These are phyloP conservation scores for Penaeus monodon DNA, from an alignment of 2,888 invertebrate species.

Conservation along the genomic window DNA sequence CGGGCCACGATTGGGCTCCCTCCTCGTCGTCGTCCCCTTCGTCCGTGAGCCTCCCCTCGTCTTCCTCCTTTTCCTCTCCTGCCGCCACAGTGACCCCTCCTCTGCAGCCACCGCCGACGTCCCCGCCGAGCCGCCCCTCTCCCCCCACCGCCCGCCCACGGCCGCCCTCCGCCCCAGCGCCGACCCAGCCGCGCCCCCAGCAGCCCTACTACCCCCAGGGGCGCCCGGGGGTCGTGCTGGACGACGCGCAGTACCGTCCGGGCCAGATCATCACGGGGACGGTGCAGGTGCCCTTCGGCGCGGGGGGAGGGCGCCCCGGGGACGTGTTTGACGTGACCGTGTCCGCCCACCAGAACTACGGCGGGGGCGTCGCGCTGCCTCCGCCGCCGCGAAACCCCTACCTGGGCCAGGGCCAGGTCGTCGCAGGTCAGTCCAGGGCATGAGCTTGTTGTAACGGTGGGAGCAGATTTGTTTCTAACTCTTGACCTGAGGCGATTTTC, in stretches of 20 bases:
- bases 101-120: constrained; percentile 7
- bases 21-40: neutral
- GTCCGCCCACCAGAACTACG: constrained; percentile 63
- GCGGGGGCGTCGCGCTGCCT: constrained; percentile 14
- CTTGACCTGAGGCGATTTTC: no score
- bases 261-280: constrained; percentile 53
- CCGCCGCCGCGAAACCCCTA: constrained; percentile 8
- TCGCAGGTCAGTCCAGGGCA: constrained; percentile 32
- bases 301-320: constrained; percentile 15
- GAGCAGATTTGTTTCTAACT: no score
- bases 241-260: constrained; percentile 54
- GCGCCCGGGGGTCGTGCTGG: constrained; percentile 58
- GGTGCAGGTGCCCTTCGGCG: constrained; percentile 24
- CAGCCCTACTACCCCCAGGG: neutral
- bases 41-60: neutral
- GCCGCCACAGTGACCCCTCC: neutral
- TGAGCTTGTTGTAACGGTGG: no score
- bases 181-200: constrained; percentile 11
- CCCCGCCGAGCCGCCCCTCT: neutral
- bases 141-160: neutral
- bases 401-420: constrained; percentile 26
- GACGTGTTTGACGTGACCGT: constrained; percentile 65
- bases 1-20: neutral
- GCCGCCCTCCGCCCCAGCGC: neutral
- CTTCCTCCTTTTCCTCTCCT: neutral